Percentiles rank a stretch among this genome's conserved stretches.
Conservation (phyloP, 2,888 invertebrate genomes). For the Nemapogon koenigi region DNA sequence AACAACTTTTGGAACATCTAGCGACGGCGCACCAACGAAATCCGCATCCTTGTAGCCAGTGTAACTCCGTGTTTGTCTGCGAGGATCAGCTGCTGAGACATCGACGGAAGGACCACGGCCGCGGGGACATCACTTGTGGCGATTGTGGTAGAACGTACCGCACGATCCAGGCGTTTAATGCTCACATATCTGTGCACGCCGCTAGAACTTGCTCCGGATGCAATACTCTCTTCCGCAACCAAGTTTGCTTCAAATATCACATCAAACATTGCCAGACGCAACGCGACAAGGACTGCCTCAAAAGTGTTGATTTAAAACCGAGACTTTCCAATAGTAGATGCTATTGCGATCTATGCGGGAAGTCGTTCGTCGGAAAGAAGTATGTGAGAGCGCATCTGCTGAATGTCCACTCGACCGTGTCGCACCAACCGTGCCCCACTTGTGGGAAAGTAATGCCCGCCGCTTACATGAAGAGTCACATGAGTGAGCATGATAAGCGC, state of each 20-base stretch:
- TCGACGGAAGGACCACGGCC: slow-evolving; percentile 26
- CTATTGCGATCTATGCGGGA: slow-evolving; percentile 45
- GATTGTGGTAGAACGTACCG: slow-evolving; percentile 43
- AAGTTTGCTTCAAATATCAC: slow-evolving; percentile 39
- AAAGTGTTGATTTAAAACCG: slow-evolving; percentile 24
- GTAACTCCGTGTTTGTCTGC: slow-evolving; percentile 31
- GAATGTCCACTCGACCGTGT: slow-evolving; percentile 44
- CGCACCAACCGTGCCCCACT: slow-evolving; percentile 38
- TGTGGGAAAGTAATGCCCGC: slow-evolving; percentile 43
- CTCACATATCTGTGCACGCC: slow-evolving; percentile 34
- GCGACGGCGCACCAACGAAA: slow-evolving; percentile 23
- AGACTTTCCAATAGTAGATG: slow-evolving; percentile 33
- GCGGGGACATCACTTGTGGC: slow-evolving; percentile 32
- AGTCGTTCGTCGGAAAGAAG: slow-evolving; percentile 40
- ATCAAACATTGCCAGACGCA: slow-evolving; percentile 27
- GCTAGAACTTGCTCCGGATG: slow-evolving; percentile 38
- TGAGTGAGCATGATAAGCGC: slow-evolving; percentile 38
- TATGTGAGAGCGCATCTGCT: slow-evolving; percentile 46
- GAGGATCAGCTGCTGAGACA: slow-evolving; percentile 26
- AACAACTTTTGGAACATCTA: slow-evolving; percentile 33
- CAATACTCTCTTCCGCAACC: slow-evolving; percentile 37
- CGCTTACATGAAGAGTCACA: slow-evolving; percentile 45
- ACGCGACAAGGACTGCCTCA: background rate
- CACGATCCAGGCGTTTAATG: slow-evolving; percentile 29
- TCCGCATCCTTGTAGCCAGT: slow-evolving; percentile 35